Base-by-base conservation (phyloP, 2,888 invertebrate genomes). In the Eurytoma adleriae region DNA sequence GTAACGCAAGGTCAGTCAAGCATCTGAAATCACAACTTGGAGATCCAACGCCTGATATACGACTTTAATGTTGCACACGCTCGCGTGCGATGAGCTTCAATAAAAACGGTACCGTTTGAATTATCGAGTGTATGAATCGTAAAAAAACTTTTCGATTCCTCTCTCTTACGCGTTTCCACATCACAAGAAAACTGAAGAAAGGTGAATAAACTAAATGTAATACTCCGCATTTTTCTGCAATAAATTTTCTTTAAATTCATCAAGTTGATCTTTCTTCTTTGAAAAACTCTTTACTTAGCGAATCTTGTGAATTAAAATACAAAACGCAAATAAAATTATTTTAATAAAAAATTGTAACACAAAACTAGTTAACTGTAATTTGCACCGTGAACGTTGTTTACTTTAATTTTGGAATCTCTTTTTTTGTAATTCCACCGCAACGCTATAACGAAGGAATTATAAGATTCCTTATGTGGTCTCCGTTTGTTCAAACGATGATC, bases 1-100 rank as follows among this genome's bases (percentile, higher is more conserved):
- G 54, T 10, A 68, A 20, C 52, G 52, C 68, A 40, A 52, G 54
- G 68, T 54, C 68, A 52, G 27, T 54, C 52, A 54, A 68, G 68
- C 68, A 50, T 68, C 54, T 14, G 52, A 68, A 64, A 24, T 52
- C 14, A 27, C 5, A 20, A 27, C 24, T 16, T 16, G 3, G 24
- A 27, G 24, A 14, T 24, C 24, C 14, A 61, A 61, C 61, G 61
- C 61, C 61, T 61, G 61, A 61, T 61, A 27, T 61, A 61, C 61
- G 61, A 3, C 16, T 13, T 27, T 61, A 61, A 61, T 61, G 24
- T 27, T 16, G 27, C 61, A 14, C 27, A 5, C 2, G 13, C n/a
- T n/a, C 54, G 3, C n/a, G 10, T 10, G 10, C 7, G 40, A 10
- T 10, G n/a, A 54, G 18, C 30, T 50, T 50, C 5, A 20, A 50